Base-by-base conservation (phyloP, 1,140 invertebrate species). In the Pinna nobilis region DNA sequence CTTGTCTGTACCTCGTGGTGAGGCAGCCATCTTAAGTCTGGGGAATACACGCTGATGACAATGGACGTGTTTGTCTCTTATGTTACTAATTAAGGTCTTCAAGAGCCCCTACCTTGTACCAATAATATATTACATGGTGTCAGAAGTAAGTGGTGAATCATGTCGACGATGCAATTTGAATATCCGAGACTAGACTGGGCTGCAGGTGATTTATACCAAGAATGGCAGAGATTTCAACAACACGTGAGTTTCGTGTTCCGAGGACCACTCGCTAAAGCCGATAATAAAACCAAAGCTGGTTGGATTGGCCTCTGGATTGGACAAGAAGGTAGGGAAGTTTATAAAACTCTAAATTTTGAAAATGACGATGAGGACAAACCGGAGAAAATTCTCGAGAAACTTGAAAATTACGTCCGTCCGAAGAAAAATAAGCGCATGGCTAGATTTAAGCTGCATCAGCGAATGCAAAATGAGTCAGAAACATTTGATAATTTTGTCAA, bases 181-280 rank as follows among this genome's bases (percentile, higher is more conserved):
- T n/a, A n/a, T n/a, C n/a, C n/a, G n/a, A n/a, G n/a, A n/a, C n/a
- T n/a, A n/a, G n/a, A n/a, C n/a, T n/a, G n/a, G n/a, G n/a, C n/a
- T n/a, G n/a, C n/a, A n/a, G n/a, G n/a, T n/a, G n/a, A n/a, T n/a
- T n/a, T n/a, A n/a, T n/a, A n/a, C n/a, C n/a, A n/a, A n/a, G n/a
- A n/a, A n/a, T n/a, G n/a, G n/a, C n/a, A n/a, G n/a, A n/a, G 66
- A 18, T 76, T 76, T 23, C 57, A 60, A 65, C 61, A 76, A 33
- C 74, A 76, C 28, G 60, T 60, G 30, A 32, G 66, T 20, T 50
- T 70, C 25, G 44, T n/a, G 13, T 76, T 70, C 41, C 64, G 70
- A 44, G 67, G 74, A 3, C 60, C 67, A 11, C 59, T 72, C 7
- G 35, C 57, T 3, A 39, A 63, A 57, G 6, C 75, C 15, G 50